These are phyloP conservation scores for Pristionchus japonicus DNA, from an alignment of 2,888 invertebrate species.

Conservation along the genomic window DNA sequence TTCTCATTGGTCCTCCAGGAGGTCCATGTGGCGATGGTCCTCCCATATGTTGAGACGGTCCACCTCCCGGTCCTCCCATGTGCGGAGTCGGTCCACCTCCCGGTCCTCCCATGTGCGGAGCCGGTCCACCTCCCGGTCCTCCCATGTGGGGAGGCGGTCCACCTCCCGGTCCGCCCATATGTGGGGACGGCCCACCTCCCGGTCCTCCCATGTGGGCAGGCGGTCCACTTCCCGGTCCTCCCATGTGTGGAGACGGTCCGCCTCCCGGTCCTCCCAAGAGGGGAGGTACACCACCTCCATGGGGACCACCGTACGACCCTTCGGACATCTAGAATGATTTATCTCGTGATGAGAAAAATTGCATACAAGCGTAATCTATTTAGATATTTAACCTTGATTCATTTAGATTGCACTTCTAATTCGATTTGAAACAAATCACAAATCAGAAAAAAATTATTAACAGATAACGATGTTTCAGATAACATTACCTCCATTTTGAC, in stretches of 20 bases:
- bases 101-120: neutral
- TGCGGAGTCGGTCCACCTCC: neutral
- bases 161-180: neutral
- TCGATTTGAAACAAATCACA: too few species aligned
- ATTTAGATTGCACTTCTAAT: too few species aligned
- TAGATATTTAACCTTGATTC: too few species aligned
- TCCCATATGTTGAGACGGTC: neutral
- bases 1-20: constrained; percentile 10
- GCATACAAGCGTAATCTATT: neutral
- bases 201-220: neutral
- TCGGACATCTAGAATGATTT: neutral
- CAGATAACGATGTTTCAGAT: too few species aligned
- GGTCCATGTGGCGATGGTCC: neutral
- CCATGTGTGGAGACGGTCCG: neutral
- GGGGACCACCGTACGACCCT: neutral
- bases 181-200: neutral
- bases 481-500: constrained; percentile 24
- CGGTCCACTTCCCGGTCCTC: neutral
- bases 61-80: neutral
- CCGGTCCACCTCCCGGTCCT: neutral
- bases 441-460: too few species aligned
- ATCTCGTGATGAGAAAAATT: neutral
- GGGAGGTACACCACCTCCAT: neutral
- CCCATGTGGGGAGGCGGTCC: neutral
- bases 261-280: neutral